Percentiles rank a stretch among this genome's conserved stretches.
phyloP scores from a whole-genome alignment of 1,140 invertebrate species.

The Lordiphosa stackelbergi region DNA sequence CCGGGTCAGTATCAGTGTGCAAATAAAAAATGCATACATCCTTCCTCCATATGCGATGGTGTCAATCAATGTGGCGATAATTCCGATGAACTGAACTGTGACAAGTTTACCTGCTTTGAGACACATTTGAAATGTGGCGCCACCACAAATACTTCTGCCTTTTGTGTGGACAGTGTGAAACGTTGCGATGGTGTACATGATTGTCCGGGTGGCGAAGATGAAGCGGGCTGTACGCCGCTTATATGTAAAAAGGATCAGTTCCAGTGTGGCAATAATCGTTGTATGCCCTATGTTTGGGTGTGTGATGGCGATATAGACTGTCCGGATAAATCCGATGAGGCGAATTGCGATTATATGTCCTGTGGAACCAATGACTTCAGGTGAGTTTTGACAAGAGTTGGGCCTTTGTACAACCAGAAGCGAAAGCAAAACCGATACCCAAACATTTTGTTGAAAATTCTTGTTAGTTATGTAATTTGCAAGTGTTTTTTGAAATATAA shows the following conservation, averaged over 20 bases:
- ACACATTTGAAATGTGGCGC: slow-evolving; percentile 69
- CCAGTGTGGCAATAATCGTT: slow-evolving; percentile 83
- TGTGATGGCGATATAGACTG: slow-evolving; percentile 89
- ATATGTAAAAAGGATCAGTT: slow-evolving; percentile 83
- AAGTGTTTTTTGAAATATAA: too few relatives aligned
- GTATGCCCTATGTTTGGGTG: slow-evolving; percentile 87
- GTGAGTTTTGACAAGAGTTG: too few relatives aligned
- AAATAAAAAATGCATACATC: slow-evolving; percentile 82
- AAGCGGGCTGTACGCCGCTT: slow-evolving; percentile 78
- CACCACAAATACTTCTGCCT: slow-evolving; percentile 55
- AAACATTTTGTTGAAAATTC: too few relatives aligned
- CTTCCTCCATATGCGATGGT: slow-evolving; percentile 83
- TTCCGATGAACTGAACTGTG: slow-evolving; percentile 82
- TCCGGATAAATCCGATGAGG: slow-evolving; percentile 83
- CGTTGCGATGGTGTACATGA: slow-evolving; percentile 80
- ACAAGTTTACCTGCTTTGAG: slow-evolving; percentile 77
- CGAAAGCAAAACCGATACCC: too few relatives aligned
- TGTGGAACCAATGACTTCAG: slow-evolving; percentile 78
- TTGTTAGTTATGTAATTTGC: too few relatives aligned
- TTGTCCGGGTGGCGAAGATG: slow-evolving; percentile 84
- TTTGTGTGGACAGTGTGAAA: slow-evolving; percentile 69
- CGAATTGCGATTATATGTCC: slow-evolving; percentile 79
- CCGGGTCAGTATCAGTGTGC: slow-evolving; percentile 89
- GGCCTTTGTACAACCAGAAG: too few relatives aligned
- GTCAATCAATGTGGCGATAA: slow-evolving; percentile 82